Conservation (phyloP, 2,888 invertebrate species). For the Erebia ligea region DNA sequence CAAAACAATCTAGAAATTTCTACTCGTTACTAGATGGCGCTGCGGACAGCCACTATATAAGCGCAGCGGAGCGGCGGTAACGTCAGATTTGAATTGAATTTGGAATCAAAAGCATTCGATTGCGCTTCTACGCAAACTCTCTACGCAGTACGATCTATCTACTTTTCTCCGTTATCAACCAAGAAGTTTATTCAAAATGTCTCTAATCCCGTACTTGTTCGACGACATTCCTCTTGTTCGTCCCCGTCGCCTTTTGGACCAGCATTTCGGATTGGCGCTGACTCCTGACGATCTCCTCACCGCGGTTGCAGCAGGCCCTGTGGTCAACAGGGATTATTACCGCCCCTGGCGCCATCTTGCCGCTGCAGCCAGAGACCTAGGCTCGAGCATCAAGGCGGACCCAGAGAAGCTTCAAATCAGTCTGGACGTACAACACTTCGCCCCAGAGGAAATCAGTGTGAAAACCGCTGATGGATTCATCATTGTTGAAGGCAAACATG, state of each 20-base stretch:
- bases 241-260: constrained; percentile 72
- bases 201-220: constrained; percentile 58
- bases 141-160: neutral
- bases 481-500: constrained; percentile 90
- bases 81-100: constrained; percentile 46
- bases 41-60: constrained; percentile 47
- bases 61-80: constrained; percentile 25
- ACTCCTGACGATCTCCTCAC: constrained; percentile 73
- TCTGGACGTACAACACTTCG: constrained; percentile 89
- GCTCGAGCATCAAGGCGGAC: constrained; percentile 78
- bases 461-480: constrained; percentile 88
- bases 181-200: constrained; percentile 49
- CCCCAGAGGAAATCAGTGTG: constrained; percentile 89
- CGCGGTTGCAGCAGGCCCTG: constrained; percentile 51
- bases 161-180: neutral
- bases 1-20: constrained; percentile 50
- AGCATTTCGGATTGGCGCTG: constrained; percentile 79
- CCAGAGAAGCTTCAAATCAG: constrained; percentile 79
- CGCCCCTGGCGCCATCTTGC: constrained; percentile 73
- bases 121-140: constrained; percentile 25
- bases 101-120: constrained; percentile 31
- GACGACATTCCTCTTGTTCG: constrained; percentile 50
- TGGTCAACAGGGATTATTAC: constrained; percentile 63
- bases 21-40: constrained; percentile 64
- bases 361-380: constrained; percentile 75